Evolutionary conservation across 1,140 invertebrate genomes (phyloP).

Genomic region (Metaphire vulgaris): DNA sequence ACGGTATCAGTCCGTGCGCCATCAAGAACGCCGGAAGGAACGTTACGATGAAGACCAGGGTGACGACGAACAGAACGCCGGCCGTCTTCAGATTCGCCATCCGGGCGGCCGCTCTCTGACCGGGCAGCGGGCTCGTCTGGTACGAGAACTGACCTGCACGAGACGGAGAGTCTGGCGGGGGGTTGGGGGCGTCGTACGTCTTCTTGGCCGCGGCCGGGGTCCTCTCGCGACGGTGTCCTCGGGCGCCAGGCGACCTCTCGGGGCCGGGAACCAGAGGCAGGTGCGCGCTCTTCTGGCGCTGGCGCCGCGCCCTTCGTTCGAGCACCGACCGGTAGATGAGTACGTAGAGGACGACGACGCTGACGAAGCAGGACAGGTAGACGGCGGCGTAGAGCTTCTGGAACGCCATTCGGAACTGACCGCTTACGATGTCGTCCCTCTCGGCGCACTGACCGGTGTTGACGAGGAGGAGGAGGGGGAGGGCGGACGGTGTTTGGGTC

Average conservation of each 20-base stretch:
- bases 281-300: slow-evolving; percentile 27
- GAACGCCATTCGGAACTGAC: slow-evolving; percentile 24
- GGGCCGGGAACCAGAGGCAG: slow-evolving; percentile 16
- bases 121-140: background rate
- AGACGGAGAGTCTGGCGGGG: background rate
- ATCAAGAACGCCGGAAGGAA: slow-evolving; percentile 45
- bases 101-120: background rate
- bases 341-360: slow-evolving; percentile 30
- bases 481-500: too few relatives aligned
- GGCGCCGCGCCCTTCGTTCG: slow-evolving; percentile 4
- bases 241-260: slow-evolving; percentile 22
- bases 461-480: too few relatives aligned
- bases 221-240: too few relatives aligned
- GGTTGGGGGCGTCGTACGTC: background rate
- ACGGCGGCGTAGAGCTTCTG: slow-evolving; percentile 27
- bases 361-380: slow-evolving; percentile 28
- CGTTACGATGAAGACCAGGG: slow-evolving; percentile 43
- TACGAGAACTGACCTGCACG: background rate
- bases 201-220: background rate
- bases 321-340: slow-evolving; percentile 31
- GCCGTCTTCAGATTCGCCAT: slow-evolving; percentile 28
- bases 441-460: background rate
- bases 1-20: slow-evolving; percentile 36
- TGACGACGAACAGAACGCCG: slow-evolving; percentile 35
- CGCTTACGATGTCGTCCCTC: slow-evolving; percentile 17